Evolutionary conservation across 1,140 invertebrate genomes (phyloP), one percentile per base, ranked within the genome.

Genomic region (Zaprionus tsacasi): DNA sequence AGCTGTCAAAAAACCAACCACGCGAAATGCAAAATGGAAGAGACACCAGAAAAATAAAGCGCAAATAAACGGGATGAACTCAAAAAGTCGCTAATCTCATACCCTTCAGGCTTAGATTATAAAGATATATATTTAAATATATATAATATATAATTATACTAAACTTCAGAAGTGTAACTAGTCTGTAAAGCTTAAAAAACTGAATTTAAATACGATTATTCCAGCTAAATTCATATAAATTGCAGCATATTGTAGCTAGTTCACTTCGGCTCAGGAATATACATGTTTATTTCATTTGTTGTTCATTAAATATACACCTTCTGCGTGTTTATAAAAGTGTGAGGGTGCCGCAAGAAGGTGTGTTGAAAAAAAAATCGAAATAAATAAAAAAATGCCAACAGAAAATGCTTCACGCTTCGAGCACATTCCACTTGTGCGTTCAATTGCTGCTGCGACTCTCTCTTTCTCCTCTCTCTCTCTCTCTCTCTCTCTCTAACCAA

Each of bases 361-460:
- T 21, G 17, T 17, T 45, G 0, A 4, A 50, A 50, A 25, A 21
- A 17, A 13, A 54, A 54, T 8, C 21, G 25, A 55, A 55, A 57
- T 57, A 57, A 15, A 57, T 13, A 57, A 33, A 30, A 33, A 33
- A 57, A 58, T 70, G 30, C 68, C 60, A 72, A 72, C 78, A 78
- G 40, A 45, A 60, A 75, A 72, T 75, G 70, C 82, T 80, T 88
- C 65, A 87, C 73, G 82, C 79, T 74, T 74, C 68, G 65, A 82
- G 82, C 76, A 77, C 77, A 82, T 82, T 79, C 73, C 82, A 82
- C 73, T 82, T 82, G 70, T 70, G 57, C 77, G 81, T 79, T 83
- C 81, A 83, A 83, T 80, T 83, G 81, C 77, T 82, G 81, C 77
- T 82, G 55, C 64, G 69, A 72, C 74, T 72, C 36, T 21, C 21